A percentile compares a stretch with the other conserved stretches of the same genome.
These are phyloP conservation scores for Drosophila birchii DNA, from an alignment of 2,888 invertebrate genomes.

Conservation along the genomic window DNA sequence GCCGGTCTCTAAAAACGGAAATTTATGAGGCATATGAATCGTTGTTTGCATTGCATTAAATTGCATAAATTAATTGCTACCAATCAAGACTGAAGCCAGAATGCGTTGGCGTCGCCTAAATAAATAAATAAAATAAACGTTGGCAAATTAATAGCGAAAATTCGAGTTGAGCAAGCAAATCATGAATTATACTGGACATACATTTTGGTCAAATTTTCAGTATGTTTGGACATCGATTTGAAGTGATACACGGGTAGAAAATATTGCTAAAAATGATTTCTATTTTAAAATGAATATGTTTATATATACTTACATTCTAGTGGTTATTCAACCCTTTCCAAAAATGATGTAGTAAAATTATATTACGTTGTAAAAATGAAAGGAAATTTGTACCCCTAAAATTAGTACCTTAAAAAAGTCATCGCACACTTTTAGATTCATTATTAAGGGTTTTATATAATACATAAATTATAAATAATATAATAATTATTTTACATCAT, in stretches of 20 bases:
- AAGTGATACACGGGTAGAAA: background rate
- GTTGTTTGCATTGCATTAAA: slow-evolving; percentile 57
- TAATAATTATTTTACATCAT: background rate
- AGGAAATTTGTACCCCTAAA: too few relatives aligned
- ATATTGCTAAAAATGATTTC: background rate
- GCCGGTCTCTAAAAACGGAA: slow-evolving; percentile 50
- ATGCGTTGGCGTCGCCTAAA: slow-evolving; percentile 26
- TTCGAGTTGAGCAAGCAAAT: slow-evolving; percentile 11
- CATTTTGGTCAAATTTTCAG: background rate
- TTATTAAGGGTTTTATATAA: too few relatives aligned
- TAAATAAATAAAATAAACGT: slow-evolving; percentile 32
- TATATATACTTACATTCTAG: background rate
- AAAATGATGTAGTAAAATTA: too few relatives aligned
- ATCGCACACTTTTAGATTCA: too few relatives aligned
- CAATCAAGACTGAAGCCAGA: slow-evolving; percentile 49
- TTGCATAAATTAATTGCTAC: slow-evolving; percentile 45
- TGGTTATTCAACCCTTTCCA: background rate
- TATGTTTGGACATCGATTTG: background rate
- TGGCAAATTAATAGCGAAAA: slow-evolving; percentile 15
- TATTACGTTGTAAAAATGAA: too few relatives aligned
- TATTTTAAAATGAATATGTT: background rate
- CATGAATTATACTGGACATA: slow-evolving; percentile 7
- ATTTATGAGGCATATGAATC: slow-evolving; percentile 54
- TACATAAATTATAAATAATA: background rate
- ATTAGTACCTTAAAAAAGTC: background rate